phyloP scores from a whole-genome alignment of 2,113 vertebrate genomes.

The Gopherus evgoodei region DNA sequence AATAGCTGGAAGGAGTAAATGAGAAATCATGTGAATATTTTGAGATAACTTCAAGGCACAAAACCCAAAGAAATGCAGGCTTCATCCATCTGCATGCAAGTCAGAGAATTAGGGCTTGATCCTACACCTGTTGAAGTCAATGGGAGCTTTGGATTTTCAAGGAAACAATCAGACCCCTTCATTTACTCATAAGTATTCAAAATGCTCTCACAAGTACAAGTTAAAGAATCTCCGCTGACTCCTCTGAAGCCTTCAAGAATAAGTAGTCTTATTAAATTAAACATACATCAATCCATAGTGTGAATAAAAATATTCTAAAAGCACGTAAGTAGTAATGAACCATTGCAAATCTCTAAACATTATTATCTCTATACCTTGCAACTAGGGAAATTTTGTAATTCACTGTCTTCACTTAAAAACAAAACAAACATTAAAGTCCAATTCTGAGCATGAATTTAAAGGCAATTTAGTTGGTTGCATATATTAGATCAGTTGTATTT shows the following conservation, averaged over 20 bases:
- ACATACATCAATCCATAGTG: neutral
- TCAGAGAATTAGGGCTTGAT: neutral
- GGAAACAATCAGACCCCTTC: neutral
- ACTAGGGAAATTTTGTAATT: constrained; percentile 3
- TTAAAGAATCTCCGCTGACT: neutral
- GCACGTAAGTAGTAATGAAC: neutral
- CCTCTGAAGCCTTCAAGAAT: constrained; percentile 19
- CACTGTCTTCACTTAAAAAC: neutral
- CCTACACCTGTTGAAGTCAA: neutral
- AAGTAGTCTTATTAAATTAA: constrained; percentile 32
- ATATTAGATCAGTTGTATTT: constrained; percentile 6
- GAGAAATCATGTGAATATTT: neutral
- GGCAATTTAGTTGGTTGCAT: constrained; percentile 29
- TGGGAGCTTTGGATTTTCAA: neutral
- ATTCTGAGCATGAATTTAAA: neutral
- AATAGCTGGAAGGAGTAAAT: neutral
- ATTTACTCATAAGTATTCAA: neutral
- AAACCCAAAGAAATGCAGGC: neutral
- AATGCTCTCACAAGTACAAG: neutral
- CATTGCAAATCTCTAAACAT: neutral
- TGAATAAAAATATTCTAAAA: constrained; percentile 25
- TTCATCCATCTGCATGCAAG: accelerated
- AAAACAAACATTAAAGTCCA: neutral
- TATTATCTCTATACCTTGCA: neutral
- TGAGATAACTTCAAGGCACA: neutral